Evolutionary conservation across 2,888 invertebrate genomes (phyloP).

Genomic region (Caenorhabditis virilis): DNA sequence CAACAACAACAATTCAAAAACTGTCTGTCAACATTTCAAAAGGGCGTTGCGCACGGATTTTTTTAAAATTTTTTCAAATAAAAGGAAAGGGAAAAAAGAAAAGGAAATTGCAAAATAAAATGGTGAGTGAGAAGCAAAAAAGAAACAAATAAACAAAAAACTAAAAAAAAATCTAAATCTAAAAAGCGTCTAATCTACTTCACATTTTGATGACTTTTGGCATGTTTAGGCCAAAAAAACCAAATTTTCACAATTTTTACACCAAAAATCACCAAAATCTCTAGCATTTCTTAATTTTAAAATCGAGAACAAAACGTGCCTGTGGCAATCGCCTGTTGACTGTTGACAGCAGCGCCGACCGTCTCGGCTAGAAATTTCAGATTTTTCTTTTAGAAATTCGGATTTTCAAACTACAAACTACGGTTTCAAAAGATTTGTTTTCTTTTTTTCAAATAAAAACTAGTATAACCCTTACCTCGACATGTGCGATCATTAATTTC

Average conservation of each 20-base stretch:
- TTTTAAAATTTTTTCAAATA: not conserved
- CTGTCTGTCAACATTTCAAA: not conserved
- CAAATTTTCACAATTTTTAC: no score
- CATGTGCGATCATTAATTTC: constrained; percentile 16
- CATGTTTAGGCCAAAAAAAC: no score
- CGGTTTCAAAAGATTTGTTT: not conserved
- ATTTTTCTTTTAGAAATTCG: not conserved
- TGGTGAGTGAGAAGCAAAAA: no score
- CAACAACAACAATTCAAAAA: no score
- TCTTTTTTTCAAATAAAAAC: no score
- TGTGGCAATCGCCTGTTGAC: constrained; percentile 2
- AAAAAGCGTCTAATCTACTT: no score
- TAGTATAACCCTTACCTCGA: constrained; percentile 7
- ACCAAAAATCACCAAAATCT: not conserved
- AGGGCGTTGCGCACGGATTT: not conserved
- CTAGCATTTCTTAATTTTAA: not conserved
- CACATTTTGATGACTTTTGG: no score
- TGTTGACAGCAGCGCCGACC: not conserved
- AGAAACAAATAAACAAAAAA: no score
- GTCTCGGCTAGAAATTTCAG: not conserved
- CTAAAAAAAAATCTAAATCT: no score
- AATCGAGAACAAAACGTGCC: not conserved
- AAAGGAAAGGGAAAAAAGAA: no score
- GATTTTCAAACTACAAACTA: not conserved
- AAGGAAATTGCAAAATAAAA: no score